phyloP scores from a whole-genome alignment of 2,797 vertebrate genomes.

The Sebastes taczanowskii region DNA sequence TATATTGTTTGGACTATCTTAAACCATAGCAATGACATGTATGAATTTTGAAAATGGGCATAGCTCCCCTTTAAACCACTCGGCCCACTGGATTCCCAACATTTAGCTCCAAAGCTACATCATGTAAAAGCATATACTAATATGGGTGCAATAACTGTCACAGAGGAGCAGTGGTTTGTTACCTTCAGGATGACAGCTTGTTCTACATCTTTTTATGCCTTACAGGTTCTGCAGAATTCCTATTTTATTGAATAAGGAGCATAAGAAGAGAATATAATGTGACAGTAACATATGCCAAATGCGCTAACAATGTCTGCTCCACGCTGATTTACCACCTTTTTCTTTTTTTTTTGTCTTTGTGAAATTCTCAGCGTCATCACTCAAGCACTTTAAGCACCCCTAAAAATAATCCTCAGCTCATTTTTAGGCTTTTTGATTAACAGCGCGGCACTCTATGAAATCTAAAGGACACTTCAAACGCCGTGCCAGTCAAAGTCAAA shows the following conservation, averaged over 20 bases:
- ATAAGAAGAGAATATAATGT: not conserved
- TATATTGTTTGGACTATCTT: too few species aligned
- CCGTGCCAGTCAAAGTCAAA: slow-evolving; percentile 41
- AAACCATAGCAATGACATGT: too few species aligned
- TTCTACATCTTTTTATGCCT: slow-evolving; percentile 2
- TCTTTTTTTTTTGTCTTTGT: slow-evolving; percentile 4
- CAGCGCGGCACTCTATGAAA: slow-evolving; percentile 11
- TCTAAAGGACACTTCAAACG: slow-evolving; percentile 48
- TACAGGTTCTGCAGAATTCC: not conserved
- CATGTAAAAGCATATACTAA: not conserved
- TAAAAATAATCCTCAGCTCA: slow-evolving; percentile 42
- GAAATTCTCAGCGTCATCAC: slow-evolving; percentile 9
- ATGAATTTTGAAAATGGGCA: too few species aligned
- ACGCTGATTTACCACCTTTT: slow-evolving; percentile 21
- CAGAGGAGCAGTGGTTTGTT: not conserved
- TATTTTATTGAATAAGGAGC: slow-evolving; percentile 16
- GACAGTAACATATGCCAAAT: slow-evolving; percentile 20
- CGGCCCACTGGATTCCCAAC: not conserved
- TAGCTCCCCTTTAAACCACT: not conserved
- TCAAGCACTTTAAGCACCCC: slow-evolving; percentile 13
- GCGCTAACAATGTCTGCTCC: slow-evolving; percentile 19
- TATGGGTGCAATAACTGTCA: not conserved
- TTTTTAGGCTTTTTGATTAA: slow-evolving; percentile 40
- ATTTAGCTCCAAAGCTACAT: not conserved
- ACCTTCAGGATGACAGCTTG: not conserved